Conservation (phyloP, 2,113 vertebrate species). For the Diadophis punctatus region DNA sequence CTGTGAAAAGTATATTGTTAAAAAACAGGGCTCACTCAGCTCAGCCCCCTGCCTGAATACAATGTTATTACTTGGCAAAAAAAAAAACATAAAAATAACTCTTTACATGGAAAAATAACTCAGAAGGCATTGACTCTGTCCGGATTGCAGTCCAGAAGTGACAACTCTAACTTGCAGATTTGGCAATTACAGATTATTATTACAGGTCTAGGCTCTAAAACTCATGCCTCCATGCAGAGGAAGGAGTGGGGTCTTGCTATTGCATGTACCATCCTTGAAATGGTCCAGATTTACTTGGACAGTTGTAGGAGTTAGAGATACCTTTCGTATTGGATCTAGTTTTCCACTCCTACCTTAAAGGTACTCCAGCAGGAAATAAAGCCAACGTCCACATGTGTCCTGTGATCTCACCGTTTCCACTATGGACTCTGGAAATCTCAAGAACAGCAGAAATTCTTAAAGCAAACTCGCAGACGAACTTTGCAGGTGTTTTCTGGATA, state of each 20-base stretch:
- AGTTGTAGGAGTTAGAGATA: background rate
- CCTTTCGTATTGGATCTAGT: background rate
- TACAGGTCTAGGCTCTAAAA: background rate
- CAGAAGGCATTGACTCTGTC: background rate
- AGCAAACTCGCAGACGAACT: background rate
- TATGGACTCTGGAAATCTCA: background rate
- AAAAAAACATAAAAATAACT: background rate
- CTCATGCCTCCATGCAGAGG: background rate
- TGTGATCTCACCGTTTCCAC: background rate
- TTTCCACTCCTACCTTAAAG: background rate
- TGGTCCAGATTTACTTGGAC: background rate
- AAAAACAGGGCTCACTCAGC: background rate
- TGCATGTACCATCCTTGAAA: background rate
- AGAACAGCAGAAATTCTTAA: background rate
- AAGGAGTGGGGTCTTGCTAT: background rate
- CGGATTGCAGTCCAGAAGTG: background rate
- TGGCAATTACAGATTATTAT: background rate
- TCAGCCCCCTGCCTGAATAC: background rate
- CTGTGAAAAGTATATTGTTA: background rate
- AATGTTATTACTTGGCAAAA: background rate
- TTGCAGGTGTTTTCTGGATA: background rate
- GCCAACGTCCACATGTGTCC: background rate
- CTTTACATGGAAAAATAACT: background rate
- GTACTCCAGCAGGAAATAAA: background rate
- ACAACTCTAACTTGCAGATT: background rate